phyloP scores from a whole-genome alignment of 2,113 vertebrate genomes.

The Myiozetetes cayanensis region DNA sequence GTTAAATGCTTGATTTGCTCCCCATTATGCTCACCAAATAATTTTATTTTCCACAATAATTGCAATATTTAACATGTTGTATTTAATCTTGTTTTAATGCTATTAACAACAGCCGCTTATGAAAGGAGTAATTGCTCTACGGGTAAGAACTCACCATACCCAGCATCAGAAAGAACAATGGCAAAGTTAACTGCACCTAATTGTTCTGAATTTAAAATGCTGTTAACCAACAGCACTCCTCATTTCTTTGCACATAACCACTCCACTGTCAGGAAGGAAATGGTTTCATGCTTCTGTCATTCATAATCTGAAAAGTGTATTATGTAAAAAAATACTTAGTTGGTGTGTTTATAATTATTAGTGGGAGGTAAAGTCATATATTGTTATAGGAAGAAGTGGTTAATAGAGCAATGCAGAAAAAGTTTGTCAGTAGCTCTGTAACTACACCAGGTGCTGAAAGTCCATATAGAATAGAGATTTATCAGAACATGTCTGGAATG shows the following conservation, averaged over 20 bases:
- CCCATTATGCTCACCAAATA: slow-evolving; percentile 86
- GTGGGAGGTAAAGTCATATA: not conserved
- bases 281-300: slow-evolving; percentile 58
- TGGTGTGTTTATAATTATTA: slow-evolving; percentile 16
- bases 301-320: slow-evolving; percentile 55
- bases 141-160: slow-evolving; percentile 58
- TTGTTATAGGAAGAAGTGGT: not conserved
- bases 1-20: slow-evolving; percentile 84
- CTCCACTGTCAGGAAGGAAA: slow-evolving; percentile 37
- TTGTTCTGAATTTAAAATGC: slow-evolving; percentile 68
- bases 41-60: slow-evolving; percentile 87
- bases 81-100: slow-evolving; percentile 83
- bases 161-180: slow-evolving; percentile 68
- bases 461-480: not conserved
- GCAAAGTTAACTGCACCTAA: slow-evolving; percentile 72
- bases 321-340: not conserved
- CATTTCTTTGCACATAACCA: slow-evolving; percentile 59
- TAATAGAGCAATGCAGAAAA: not conserved
- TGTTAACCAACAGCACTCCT: slow-evolving; percentile 62
- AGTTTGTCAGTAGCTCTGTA: not conserved
- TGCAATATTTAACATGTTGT: slow-evolving; percentile 83
- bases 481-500: not conserved
- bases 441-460: not conserved
- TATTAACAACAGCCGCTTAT: slow-evolving; percentile 76
- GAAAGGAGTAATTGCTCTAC: slow-evolving; percentile 69